Conservation (phyloP, 2,888 invertebrate genomes). For the Callyntrura guangdongensis region DNA sequence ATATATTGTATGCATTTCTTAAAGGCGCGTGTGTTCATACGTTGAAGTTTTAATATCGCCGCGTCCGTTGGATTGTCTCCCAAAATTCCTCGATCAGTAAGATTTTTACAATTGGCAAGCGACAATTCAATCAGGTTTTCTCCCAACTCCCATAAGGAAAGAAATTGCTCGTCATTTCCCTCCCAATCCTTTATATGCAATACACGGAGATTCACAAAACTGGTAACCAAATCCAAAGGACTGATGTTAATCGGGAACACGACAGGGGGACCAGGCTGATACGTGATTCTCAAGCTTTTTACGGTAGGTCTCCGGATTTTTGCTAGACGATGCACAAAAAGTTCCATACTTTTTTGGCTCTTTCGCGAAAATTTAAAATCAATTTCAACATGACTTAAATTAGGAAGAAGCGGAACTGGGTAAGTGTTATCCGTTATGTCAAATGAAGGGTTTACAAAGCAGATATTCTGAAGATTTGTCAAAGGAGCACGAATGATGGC, state of each 20-base stretch:
- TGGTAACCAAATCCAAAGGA: conserved; percentile 58
- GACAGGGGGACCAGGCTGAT: conserved; percentile 70
- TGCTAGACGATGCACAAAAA: conserved; percentile 69
- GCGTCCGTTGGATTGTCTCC: conserved; percentile 57
- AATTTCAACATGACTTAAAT: conserved; percentile 65
- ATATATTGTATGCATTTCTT: too few relatives aligned
- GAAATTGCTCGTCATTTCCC: conserved; percentile 69
- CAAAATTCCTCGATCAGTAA: conserved; percentile 64
- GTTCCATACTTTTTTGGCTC: conserved; percentile 73
- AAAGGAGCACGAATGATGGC: conserved; percentile 67
- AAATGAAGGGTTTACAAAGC: conserved; percentile 74
- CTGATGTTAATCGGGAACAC: conserved; percentile 68
- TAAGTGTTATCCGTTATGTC: conserved; percentile 63
- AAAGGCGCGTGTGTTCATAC: too few relatives aligned
- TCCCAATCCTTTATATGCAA: conserved; percentile 75
- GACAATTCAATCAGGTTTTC: conserved; percentile 54
- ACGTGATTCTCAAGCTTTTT: conserved; percentile 64
- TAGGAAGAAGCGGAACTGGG: conserved; percentile 55
- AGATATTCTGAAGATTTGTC: conserved; percentile 64
- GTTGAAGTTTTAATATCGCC: conserved; percentile 56
- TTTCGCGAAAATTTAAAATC: conserved; percentile 74
- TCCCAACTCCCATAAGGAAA: conserved; percentile 49
- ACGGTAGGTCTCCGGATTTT: conserved; percentile 69
- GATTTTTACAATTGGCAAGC: conserved; percentile 67
- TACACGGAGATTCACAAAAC: conserved; percentile 67